phyloP scores from a whole-genome alignment of 2,113 vertebrate species.

The Pionites leucogaster region DNA sequence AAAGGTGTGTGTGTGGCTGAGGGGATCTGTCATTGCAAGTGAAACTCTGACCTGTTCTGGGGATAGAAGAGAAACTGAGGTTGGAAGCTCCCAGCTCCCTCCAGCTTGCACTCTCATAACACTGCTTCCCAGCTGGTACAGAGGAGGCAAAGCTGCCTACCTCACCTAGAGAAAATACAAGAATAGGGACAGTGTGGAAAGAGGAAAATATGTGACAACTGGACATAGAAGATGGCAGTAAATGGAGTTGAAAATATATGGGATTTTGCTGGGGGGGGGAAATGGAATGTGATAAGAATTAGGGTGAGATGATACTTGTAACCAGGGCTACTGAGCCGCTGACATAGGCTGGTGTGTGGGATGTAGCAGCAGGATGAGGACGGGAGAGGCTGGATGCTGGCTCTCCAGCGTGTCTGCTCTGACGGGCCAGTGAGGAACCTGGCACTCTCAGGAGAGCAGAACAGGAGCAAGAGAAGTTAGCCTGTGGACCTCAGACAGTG shows the following conservation, averaged over 20 bases:
- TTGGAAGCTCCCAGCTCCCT: not conserved
- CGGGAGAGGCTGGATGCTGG: not conserved
- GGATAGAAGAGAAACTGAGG: not conserved
- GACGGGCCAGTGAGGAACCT: not conserved
- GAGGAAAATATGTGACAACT: not conserved
- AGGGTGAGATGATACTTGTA: not conserved
- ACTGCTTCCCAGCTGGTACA: not conserved
- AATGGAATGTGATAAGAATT: not conserved
- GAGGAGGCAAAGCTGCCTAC: not conserved
- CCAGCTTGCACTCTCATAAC: not conserved
- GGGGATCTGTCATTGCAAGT: not conserved
- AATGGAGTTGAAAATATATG: not conserved
- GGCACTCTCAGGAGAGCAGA: accelerated
- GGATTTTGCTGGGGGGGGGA: too few species aligned
- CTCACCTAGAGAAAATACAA: not conserved
- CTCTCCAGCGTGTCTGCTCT: not conserved
- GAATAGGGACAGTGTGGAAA: not conserved
- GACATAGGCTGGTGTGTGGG: accelerated
- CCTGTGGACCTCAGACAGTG: not conserved
- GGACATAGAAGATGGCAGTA: not conserved
- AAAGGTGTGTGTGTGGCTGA: not conserved
- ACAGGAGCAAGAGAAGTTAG: accelerated
- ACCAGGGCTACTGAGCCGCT: not conserved
- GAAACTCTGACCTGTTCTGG: not conserved
- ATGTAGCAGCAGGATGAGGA: not conserved